Conservation (phyloP, 2,797 vertebrate species). For the Rhinoraja longicauda region DNA sequence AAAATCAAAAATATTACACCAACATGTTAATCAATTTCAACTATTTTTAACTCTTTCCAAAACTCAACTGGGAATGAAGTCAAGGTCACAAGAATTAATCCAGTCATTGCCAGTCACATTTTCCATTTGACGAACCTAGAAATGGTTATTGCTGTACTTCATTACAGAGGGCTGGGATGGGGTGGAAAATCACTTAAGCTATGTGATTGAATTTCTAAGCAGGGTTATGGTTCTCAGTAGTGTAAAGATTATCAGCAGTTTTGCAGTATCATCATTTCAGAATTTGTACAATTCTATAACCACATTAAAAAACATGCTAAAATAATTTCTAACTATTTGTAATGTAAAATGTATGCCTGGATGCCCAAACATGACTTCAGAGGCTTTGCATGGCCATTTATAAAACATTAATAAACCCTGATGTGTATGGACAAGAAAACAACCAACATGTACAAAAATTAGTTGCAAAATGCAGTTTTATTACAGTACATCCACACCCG, state of each 20-base stretch:
- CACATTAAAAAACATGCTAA: not conserved
- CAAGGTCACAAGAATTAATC: too few species aligned
- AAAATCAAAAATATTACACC: too few species aligned
- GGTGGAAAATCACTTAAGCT: too few species aligned
- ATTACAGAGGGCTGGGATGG: too few species aligned
- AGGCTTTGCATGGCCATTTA: not conserved
- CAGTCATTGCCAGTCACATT: too few species aligned
- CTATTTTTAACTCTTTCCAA: too few species aligned
- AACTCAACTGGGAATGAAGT: too few species aligned
- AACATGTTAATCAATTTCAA: too few species aligned
- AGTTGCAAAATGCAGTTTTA: constrained; percentile 15
- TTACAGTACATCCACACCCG: constrained; percentile 21
- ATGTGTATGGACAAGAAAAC: not conserved
- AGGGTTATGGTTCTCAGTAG: too few species aligned
- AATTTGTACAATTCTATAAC: not conserved
- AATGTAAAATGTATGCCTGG: not conserved
- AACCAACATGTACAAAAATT: not conserved
- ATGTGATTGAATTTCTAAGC: too few species aligned
- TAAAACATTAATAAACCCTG: not conserved
- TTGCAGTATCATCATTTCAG: not conserved
- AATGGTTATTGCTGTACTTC: too few species aligned
- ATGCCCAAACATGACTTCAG: not conserved
- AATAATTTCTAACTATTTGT: not conserved
- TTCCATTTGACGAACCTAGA: too few species aligned
- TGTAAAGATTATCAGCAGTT: not conserved